Base-by-base conservation (phyloP, 2,888 invertebrate species). In the Adelphocoris suturalis region DNA sequence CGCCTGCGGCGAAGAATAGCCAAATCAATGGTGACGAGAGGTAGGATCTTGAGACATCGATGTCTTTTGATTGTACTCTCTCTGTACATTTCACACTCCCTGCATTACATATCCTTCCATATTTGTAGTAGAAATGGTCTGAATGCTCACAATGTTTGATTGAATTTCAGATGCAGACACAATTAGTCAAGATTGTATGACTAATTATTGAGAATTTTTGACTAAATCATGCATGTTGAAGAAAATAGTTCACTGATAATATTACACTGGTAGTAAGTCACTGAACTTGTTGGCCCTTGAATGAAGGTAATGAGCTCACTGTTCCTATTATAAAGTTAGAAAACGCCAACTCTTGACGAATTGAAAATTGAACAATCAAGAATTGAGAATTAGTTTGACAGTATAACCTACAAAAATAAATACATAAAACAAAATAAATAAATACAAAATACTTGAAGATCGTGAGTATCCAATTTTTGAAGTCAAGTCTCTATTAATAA, bases 1-100 rank as follows among this genome's bases (percentile, higher is more conserved):
- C 82, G 82, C 82, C 48, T 82, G 82, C 82, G 47, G 82, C 47
- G 82, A 23, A 82, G 82, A 52, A 23, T 52, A 48, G 19, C 16
- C 47, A 52, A 46, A 19, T n/a, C 14, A 52, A 82, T 48, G 19
- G 46, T 14, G 47, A 81, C 14, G 57, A 57, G 16, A 57, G 57
- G 57, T n/a, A n/a, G n/a, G n/a, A n/a, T 57, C 57, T 57, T 57
- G 57, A 68, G 23, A 68, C 68, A 23, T 0, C 68, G 19, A 68
- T 68, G 68, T 27, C 68, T 68, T 23, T 23, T 23, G 19, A 68
- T 11, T 19, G 68, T 12, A 12, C 68, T 68, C 68, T 68, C 61
- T 61, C 19, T 23, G 68, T 23, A 0, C n/a, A 11, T 68, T 68
- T 12, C 23, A 23, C 27, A 23, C 3, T n/a, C 27, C 68, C 68